Conservation (phyloP, 2,888 invertebrate species). For the Chesias legatella region DNA sequence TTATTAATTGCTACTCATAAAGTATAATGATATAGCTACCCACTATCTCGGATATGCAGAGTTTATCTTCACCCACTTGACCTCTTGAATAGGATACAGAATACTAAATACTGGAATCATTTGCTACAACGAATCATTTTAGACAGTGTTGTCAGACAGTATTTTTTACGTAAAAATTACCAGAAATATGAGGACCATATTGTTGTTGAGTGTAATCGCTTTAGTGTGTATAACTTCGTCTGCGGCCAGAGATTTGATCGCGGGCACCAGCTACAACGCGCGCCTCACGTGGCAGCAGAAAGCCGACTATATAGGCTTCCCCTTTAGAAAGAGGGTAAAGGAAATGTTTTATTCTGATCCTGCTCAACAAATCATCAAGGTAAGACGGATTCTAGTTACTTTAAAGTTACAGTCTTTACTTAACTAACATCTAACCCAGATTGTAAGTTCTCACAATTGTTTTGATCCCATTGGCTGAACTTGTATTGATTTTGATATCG, state of each 20-base stretch:
- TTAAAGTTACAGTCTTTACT: slow-evolving; percentile 15
- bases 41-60: too few species aligned
- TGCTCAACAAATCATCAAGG: slow-evolving; percentile 46
- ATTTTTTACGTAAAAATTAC: too few species aligned
- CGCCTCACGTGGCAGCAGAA: slow-evolving; percentile 53
- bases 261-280: slow-evolving; percentile 51
- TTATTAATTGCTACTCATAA: too few species aligned
- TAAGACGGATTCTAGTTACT: slow-evolving; percentile 34
- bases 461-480: too few species aligned
- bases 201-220: slow-evolving; percentile 38
- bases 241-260: slow-evolving; percentile 45
- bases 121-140: too few species aligned
- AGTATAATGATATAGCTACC: too few species aligned
- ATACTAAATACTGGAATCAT: too few species aligned
- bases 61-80: slow-evolving; percentile 1
- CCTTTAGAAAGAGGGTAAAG: slow-evolving; percentile 61
- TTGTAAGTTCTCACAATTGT: too few species aligned
- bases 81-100: slow-evolving; percentile 4
- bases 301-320: slow-evolving; percentile 50
- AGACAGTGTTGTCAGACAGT: too few species aligned
- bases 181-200: slow-evolving; percentile 47
- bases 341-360: slow-evolving; percentile 57
- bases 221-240: slow-evolving; percentile 41
- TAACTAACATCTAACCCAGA: too few species aligned
- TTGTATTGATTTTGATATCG: too few species aligned